Conservation (phyloP, 2,113 vertebrate species). For the Typhlomys cinereus region DNA sequence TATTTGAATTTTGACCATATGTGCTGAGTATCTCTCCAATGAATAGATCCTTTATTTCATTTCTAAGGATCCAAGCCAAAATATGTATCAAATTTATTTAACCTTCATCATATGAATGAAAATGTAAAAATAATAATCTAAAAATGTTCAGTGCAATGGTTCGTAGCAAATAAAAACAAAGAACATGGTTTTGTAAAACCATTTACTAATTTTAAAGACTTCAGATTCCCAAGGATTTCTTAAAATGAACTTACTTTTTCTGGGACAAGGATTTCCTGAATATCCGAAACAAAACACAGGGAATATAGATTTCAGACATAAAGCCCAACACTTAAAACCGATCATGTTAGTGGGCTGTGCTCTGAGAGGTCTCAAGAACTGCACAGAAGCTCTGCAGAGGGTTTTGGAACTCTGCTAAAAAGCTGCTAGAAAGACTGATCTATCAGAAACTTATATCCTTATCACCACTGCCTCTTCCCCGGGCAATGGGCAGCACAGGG, state of each 20-base stretch:
- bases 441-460: not conserved
- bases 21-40: no score
- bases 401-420: not conserved
- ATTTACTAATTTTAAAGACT: not conserved
- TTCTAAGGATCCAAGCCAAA: no score
- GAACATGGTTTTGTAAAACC: not conserved
- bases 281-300: slow-evolving; percentile 2
- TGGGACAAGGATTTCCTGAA: not conserved
- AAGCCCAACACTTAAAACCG: not conserved
- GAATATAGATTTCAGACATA: not conserved
- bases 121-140: no score
- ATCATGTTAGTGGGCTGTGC: not conserved
- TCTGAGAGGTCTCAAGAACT: not conserved
- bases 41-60: no score
- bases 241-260: not conserved
- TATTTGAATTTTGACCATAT: no score
- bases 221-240: not conserved
- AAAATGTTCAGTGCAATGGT: not conserved
- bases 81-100: no score
- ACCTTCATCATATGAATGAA: no score
- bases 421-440: not conserved
- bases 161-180: not conserved
- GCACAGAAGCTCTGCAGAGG: not conserved
- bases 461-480: no score
- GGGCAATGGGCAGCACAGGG: no score